These are phyloP conservation scores for Cyanocitta stelleri DNA, from an alignment of 2,113 vertebrate species.

Conservation along the genomic window DNA sequence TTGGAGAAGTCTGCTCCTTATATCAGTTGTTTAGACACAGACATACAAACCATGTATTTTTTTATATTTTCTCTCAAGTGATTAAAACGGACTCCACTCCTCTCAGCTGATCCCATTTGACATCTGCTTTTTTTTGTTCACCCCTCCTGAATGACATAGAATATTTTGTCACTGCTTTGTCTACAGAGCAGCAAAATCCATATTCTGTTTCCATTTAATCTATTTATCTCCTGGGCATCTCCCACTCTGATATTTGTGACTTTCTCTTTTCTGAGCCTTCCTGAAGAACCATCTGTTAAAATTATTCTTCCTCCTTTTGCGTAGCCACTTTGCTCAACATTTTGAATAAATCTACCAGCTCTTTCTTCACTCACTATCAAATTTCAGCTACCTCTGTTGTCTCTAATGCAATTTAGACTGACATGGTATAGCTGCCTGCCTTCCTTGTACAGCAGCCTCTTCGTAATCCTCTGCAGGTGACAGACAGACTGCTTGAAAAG, in stretches of 20 bases:
- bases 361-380: not conserved
- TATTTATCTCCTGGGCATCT: not conserved
- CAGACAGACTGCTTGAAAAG: not conserved
- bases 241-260: not conserved
- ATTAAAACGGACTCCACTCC: not conserved
- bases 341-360: not conserved
- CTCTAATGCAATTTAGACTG: not conserved
- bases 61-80: not conserved
- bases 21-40: not conserved
- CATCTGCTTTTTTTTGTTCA: not conserved
- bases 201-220: not conserved
- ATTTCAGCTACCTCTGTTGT: not conserved
- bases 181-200: not conserved
- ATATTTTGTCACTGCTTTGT: not conserved
- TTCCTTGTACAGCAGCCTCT: not conserved
- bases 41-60: not conserved
- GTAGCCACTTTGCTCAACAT: not conserved
- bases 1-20: not conserved
- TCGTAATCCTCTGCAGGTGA: not conserved
- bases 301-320: not conserved
- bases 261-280: not conserved
- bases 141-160: not conserved
- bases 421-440: not conserved
- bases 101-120: not conserved
- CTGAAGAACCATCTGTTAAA: not conserved